A percentile compares a stretch with the other conserved stretches of the same genome.
Evolutionary conservation across 23 tunicate species (phyloP).

Genomic region (Halocynthia roretzi): DNA sequence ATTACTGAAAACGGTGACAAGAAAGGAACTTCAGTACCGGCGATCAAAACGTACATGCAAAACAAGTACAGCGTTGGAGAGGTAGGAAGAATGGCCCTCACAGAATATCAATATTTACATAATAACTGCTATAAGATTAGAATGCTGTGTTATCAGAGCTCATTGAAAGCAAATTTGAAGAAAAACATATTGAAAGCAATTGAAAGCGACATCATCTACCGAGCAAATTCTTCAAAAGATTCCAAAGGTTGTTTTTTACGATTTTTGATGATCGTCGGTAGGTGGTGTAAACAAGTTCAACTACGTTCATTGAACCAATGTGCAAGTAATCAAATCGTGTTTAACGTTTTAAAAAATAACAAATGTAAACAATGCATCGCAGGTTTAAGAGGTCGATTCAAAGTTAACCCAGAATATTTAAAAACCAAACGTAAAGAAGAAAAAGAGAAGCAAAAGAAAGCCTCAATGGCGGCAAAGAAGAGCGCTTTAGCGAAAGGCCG

Average conservation of each 20-base stretch:
- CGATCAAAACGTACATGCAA: constrained; percentile 10
- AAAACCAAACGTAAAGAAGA: constrained; percentile 10
- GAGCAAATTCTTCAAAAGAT: background rate
- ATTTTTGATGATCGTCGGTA: background rate
- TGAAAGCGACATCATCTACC: background rate
- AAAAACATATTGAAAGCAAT: background rate
- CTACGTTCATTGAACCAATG: no score
- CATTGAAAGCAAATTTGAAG: constrained; percentile 11
- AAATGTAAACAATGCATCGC: background rate
- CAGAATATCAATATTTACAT: no score
- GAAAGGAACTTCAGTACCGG: constrained; percentile 11
- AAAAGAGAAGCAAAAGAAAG: background rate
- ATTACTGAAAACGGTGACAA: constrained; percentile 5
- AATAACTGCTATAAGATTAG: background rate
- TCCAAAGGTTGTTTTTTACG: background rate
- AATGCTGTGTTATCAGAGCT: background rate
- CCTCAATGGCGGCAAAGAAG: background rate
- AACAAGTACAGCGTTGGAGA: background rate
- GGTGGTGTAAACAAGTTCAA: no score
- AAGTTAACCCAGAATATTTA: constrained; percentile 30
- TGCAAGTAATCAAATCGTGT: no score
- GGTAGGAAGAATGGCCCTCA: no score
- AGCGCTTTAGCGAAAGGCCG: background rate
- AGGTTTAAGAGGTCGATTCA: constrained; percentile 25
- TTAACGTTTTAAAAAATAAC: no score